Evolutionary conservation across 2,888 invertebrate genomes (phyloP).

Genomic region (Ceriagrion tenellum): DNA sequence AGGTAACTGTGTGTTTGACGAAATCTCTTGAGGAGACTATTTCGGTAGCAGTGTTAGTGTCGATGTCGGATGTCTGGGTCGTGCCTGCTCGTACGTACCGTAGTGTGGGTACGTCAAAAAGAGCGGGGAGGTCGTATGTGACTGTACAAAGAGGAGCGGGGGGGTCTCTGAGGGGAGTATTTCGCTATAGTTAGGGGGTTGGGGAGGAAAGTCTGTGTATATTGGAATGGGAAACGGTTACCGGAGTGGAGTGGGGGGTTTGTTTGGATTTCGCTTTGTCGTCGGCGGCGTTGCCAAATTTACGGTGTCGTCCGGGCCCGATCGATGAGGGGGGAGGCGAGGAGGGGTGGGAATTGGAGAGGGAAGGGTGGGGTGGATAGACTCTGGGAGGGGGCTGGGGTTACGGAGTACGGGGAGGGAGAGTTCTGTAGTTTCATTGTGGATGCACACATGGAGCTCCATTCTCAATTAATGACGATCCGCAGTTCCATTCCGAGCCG

Average conservation of each 20-base stretch:
- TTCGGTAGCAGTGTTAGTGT: too few species aligned
- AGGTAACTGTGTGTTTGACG: too few species aligned
- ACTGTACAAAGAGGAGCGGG: neutral
- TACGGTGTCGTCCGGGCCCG: conserved; percentile 35
- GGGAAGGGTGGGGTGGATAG: neutral
- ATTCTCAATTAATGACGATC: neutral
- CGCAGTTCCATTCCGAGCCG: neutral
- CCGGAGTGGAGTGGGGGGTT: neutral
- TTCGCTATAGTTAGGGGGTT: neutral
- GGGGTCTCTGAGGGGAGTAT: neutral
- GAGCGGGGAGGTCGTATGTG: too few species aligned
- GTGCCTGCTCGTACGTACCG: too few species aligned
- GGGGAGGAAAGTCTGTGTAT: neutral
- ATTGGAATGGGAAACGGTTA: neutral
- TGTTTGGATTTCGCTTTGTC: conserved; percentile 59
- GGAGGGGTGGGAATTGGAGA: too few species aligned
- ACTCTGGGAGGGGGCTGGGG: too few species aligned
- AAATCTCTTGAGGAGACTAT: too few species aligned
- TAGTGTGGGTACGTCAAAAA: too few species aligned
- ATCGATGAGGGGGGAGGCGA: neutral
- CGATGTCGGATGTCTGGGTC: too few species aligned
- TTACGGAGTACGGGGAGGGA: neutral
- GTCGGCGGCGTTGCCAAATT: conserved; percentile 53
- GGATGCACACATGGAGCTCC: neutral
- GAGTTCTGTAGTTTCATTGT: neutral